phyloP scores from a whole-genome alignment of 2,113 vertebrate species.

The Drymodes brunneopygia region DNA sequence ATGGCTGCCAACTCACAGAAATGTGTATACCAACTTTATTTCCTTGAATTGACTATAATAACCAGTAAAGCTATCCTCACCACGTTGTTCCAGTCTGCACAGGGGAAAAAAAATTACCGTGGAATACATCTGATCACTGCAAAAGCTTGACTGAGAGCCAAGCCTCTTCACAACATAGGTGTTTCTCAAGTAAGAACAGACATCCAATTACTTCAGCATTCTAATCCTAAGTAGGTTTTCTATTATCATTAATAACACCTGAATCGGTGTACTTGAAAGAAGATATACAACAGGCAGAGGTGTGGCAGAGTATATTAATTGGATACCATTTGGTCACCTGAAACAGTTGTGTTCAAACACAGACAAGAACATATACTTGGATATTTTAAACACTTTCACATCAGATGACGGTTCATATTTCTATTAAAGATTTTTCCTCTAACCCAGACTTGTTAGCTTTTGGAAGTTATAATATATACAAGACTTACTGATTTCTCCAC shows the following conservation, averaged over 20 bases:
- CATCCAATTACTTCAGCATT: conserved; percentile 21
- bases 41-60: conserved; percentile 9
- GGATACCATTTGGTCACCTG: conserved; percentile 32
- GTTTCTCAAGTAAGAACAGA: conserved; percentile 6
- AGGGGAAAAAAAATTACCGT: conserved; percentile 6
- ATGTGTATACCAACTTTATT: background rate
- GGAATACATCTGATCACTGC: conserved; percentile 26
- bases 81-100: background rate
- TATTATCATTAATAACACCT: conserved; percentile 42
- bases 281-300: background rate
- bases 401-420: background rate
- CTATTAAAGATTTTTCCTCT: conserved; percentile 28
- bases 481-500: background rate
- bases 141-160: conserved; percentile 15
- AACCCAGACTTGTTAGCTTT: background rate
- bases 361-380: background rate
- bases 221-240: conserved; percentile 19
- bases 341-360: conserved; percentile 51
- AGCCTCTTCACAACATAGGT: background rate
- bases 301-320: conserved; percentile 14
- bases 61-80: background rate
- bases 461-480: background rate
- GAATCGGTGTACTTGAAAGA: conserved; percentile 42
- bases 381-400: background rate
- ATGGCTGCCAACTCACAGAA: background rate